Conservation (phyloP, 2,888 invertebrate genomes). For the Patella caerulea region DNA sequence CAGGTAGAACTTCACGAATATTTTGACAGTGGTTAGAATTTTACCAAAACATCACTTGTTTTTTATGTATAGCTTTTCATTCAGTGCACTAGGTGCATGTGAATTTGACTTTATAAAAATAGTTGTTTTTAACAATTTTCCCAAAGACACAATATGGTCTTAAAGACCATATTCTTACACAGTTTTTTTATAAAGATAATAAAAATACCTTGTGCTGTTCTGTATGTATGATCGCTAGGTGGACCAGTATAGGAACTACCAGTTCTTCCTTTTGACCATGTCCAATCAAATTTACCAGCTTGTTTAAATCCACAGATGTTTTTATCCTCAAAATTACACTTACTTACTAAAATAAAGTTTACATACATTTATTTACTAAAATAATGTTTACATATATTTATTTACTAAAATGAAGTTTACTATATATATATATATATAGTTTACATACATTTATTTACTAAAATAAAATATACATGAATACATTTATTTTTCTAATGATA, state of each 20-base stretch:
- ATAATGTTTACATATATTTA: constrained; percentile 31
- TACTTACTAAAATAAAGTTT: constrained; percentile 24
- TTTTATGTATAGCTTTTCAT: too few relatives aligned
- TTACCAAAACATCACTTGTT: too few relatives aligned
- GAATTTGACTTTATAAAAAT: too few relatives aligned
- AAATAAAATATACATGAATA: not conserved
- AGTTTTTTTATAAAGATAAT: too few relatives aligned
- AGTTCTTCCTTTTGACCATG: constrained; percentile 47
- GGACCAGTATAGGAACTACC: constrained; percentile 54
- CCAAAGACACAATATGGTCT: too few relatives aligned
- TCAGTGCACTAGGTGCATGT: too few relatives aligned
- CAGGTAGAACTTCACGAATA: too few relatives aligned
- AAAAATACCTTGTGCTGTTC: constrained; percentile 48
- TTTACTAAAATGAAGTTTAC: constrained; percentile 20
- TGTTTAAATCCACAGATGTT: constrained; percentile 58
- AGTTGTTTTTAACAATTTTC: too few relatives aligned
- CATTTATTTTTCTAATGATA: too few relatives aligned
- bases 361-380: constrained; percentile 32
- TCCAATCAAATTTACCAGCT: constrained; percentile 64
- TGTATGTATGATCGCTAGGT: constrained; percentile 57
- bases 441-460: constrained; percentile 33
- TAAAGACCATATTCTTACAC: too few relatives aligned
- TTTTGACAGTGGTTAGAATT: too few relatives aligned
- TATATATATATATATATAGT: too few relatives aligned
- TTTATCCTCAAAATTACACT: constrained; percentile 54